These are phyloP conservation scores for Aegithalos caudatus DNA, from an alignment of 2,113 vertebrate species.

Conservation along the genomic window DNA sequence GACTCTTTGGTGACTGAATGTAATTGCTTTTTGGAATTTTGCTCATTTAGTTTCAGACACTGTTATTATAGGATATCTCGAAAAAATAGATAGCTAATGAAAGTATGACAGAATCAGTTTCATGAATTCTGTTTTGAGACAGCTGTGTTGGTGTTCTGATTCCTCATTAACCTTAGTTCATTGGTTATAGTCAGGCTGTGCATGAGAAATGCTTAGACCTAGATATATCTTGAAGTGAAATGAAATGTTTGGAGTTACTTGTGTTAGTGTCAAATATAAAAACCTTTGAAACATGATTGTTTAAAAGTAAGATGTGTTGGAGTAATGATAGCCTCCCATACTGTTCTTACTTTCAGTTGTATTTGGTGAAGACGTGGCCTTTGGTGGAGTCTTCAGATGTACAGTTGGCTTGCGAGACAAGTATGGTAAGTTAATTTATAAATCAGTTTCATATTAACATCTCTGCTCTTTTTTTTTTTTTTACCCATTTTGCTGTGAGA, in stretches of 20 bases:
- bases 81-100: background rate
- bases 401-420: conserved; percentile 97
- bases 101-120: background rate
- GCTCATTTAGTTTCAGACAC: background rate
- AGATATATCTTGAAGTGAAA: background rate
- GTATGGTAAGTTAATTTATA: conserved; percentile 82
- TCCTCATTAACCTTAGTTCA: background rate
- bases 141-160: background rate
- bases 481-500: background rate
- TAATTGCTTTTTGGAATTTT: background rate
- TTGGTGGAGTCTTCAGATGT: conserved; percentile 98
- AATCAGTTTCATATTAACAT: background rate
- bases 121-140: background rate
- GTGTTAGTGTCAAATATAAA: background rate
- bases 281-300: background rate
- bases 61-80: background rate
- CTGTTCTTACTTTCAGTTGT: conserved; percentile 78
- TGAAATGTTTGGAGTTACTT: background rate
- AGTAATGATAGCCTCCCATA: background rate
- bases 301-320: background rate
- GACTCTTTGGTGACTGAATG: background rate
- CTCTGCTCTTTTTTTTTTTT: background rate
- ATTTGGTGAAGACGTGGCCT: conserved; percentile 98
- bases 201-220: background rate
- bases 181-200: background rate